Evolutionary conservation across 2,113 vertebrate genomes (phyloP).

Genomic region (Lichenostomus cassidix): DNA sequence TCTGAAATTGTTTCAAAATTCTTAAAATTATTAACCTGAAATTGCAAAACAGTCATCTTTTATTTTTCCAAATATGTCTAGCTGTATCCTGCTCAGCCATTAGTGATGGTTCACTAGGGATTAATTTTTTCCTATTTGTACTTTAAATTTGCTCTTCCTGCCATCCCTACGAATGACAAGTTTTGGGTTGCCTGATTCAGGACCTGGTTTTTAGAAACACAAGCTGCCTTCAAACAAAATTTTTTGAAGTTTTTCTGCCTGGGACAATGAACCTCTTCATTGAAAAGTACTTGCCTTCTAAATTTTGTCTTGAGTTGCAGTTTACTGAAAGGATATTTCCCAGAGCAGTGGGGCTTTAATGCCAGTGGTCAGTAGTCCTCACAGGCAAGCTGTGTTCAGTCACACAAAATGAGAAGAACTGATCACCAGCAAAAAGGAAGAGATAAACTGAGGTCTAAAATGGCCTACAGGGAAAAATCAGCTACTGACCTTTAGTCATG

Average conservation of each 20-base stretch:
- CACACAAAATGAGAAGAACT: neutral
- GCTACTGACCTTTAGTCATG: neutral
- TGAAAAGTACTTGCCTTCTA: neutral
- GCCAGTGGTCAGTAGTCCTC: neutral
- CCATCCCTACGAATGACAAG: fast-evolving
- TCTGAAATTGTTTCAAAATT: neutral
- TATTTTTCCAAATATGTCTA: neutral
- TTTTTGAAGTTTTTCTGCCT: neutral
- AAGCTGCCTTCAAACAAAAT: neutral
- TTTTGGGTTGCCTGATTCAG: neutral
- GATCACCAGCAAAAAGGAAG: neutral
- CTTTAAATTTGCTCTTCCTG: neutral
- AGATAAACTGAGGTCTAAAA: neutral
- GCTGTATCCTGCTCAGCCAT: neutral
- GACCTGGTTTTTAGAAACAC: neutral
- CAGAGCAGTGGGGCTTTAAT: neutral
- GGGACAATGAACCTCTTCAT: neutral
- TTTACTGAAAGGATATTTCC: neutral
- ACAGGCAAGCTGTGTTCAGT: neutral
- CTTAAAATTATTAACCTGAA: neutral
- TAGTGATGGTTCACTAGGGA: neutral
- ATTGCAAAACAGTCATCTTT: neutral
- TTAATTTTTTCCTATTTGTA: neutral
- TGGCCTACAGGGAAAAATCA: neutral
- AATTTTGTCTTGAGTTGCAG: neutral